Base-by-base conservation (phyloP, 2,888 invertebrate genomes). In the Hetaerina titia region DNA sequence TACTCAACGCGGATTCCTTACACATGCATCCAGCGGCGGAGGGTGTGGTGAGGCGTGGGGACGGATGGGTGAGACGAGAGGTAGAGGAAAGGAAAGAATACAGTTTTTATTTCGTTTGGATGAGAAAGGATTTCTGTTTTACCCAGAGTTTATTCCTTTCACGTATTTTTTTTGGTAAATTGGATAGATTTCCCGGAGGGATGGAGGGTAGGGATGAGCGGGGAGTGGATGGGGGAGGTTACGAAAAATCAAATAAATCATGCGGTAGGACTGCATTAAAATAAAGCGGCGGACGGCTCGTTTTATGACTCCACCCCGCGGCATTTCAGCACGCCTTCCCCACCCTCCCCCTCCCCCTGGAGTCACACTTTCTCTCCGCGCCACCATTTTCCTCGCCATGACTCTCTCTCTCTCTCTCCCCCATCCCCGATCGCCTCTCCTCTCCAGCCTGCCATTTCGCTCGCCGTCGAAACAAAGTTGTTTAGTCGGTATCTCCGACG, bases 211-310 rank as follows among this genome's bases (percentile, higher is more conserved):
- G 60, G 25, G 90, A 57, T 15, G 9, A 31, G 31, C 0, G 89
- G 57, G 22, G 56, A 22, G 56, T 6, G 22, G 89, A 89, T 58
- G 58, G n/a, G 7, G 57, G 89, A 56, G 56, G 56, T 89, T 57
- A 56, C 57, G 89, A 89, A 17, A 90, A 60, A 90, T 89, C 25
- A 60, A 60, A 90, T 58, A 57, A 57, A 58, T 60, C 90, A 58
- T 90, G 60, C 17, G 60, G 17, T 60, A 17, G 60, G 60, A 60
- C 60, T 60, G 60, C 60, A 60, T 60, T 60, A 15, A 60, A 60
- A 60, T 17, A 60, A 60, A 60, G 60, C 60, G 17, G 22, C 58
- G 58, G 57, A 60, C 90, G 60, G 6, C 60, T 60, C 90, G 90
- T n/a, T 60, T 90, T 58, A 57, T 90, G 90, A 15, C 90, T 57